A percentile compares a stretch with the other conserved stretches of the same genome.
Conservation (phyloP, 2,797 vertebrate genomes). For the Odontamblyopus rebecca region DNA sequence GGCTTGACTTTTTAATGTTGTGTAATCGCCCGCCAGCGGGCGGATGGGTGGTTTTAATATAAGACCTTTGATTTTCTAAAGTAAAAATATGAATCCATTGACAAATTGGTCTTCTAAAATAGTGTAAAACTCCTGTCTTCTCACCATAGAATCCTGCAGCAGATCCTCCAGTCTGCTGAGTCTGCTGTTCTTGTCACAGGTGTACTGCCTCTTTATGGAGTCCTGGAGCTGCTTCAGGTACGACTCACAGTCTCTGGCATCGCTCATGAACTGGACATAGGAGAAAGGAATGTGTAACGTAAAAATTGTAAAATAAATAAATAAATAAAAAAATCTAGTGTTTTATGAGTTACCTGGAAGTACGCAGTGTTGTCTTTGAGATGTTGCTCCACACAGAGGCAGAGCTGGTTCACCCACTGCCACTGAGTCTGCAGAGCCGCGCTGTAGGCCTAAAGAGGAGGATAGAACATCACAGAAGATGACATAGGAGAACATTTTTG, state of each 20-base stretch:
- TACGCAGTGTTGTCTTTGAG: slow-evolving; percentile 92
- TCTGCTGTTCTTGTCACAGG: slow-evolving; percentile 89
- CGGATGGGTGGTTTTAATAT: too few relatives aligned
- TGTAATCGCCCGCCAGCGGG: too few relatives aligned
- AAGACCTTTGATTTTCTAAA: too few relatives aligned
- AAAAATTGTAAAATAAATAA: too few relatives aligned
- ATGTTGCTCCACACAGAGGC: slow-evolving; percentile 93
- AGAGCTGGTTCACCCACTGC: slow-evolving; percentile 96
- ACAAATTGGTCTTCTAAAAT: neutral
- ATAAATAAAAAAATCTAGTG: too few relatives aligned
- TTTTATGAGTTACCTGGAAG: slow-evolving; percentile 84
- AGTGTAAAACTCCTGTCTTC: neutral
- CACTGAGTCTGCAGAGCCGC: slow-evolving; percentile 94
- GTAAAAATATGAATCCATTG: neutral
- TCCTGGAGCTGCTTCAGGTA: slow-evolving; percentile 93
- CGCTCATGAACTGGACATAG: slow-evolving; percentile 85
- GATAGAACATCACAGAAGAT: too few relatives aligned
- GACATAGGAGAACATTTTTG: too few relatives aligned
- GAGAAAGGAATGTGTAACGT: too few relatives aligned
- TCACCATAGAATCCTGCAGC: slow-evolving; percentile 98
- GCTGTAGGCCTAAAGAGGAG: slow-evolving; percentile 86
- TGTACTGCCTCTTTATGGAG: slow-evolving; percentile 94
- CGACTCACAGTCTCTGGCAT: slow-evolving; percentile 87
- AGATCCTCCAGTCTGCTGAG: slow-evolving; percentile 93
- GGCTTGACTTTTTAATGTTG: too few relatives aligned